These are phyloP conservation scores for Philopedon plagiatum DNA, from an alignment of 2,888 invertebrate species.

Conservation along the genomic window DNA sequence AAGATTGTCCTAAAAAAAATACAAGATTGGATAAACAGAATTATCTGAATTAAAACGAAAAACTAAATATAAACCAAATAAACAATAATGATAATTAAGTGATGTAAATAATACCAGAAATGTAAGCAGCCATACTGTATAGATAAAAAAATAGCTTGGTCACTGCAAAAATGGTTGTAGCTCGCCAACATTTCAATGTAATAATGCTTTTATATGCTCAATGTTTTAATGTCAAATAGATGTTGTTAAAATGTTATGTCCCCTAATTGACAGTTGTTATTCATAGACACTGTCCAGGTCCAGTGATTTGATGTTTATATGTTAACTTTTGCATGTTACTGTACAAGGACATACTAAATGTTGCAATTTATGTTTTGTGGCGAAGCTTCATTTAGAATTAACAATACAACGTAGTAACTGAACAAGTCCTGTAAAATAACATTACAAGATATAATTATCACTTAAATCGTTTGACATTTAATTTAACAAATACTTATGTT, in stretches of 20 bases:
- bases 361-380: conserved; percentile 27
- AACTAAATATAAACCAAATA: conserved; percentile 31
- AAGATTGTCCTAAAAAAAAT: conserved; percentile 39
- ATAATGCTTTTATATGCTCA: conserved; percentile 49
- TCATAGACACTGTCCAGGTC: conserved; percentile 13
- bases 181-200: conserved; percentile 49
- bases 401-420: neutral
- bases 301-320: conserved; percentile 33
- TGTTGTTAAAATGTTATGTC: conserved; percentile 51
- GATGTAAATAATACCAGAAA: conserved; percentile 14
- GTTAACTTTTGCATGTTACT: conserved; percentile 42
- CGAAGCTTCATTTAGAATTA: conserved; percentile 14
- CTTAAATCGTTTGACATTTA: neutral
- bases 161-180: conserved; percentile 61
- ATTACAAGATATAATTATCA: neutral
- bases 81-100: conserved; percentile 32
- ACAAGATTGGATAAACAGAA: conserved; percentile 48
- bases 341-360: conserved; percentile 25
- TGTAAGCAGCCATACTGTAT: conserved; percentile 29
- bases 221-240: conserved; percentile 57
- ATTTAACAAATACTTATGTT: neutral
- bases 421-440: neutral
- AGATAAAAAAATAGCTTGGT: conserved; percentile 58
- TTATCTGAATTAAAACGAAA: conserved; percentile 37
- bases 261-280: neutral